These are phyloP conservation scores for Euphydryas editha DNA, from an alignment of 2,888 invertebrate genomes.

Conservation along the genomic window DNA sequence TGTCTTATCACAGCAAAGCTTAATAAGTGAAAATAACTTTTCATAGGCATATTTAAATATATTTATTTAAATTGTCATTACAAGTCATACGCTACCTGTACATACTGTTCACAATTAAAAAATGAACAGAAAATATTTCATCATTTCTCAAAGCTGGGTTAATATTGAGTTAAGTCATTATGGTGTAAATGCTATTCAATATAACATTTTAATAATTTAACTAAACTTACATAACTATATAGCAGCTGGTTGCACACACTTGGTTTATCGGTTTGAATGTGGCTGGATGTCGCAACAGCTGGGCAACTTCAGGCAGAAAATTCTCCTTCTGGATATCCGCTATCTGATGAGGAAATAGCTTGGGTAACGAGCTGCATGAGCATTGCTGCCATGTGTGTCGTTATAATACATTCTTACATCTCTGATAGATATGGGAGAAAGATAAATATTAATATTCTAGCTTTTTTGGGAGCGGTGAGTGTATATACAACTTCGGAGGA, in stretches of 20 bases:
- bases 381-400: slow-evolving; percentile 62
- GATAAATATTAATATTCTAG: slow-evolving; percentile 62
- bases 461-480: slow-evolving; percentile 73
- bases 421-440: slow-evolving; percentile 73
- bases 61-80: too few species aligned
- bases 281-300: slow-evolving; percentile 71
- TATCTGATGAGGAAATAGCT: slow-evolving; percentile 59
- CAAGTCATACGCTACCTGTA: too few species aligned
- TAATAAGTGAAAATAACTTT: too few species aligned
- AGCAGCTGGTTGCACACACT: slow-evolving; percentile 46
- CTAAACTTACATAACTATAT: not conserved
- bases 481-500: not conserved
- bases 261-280: slow-evolving; percentile 62
- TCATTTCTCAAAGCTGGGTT: too few species aligned
- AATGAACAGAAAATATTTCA: too few species aligned
- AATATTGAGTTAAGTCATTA: too few species aligned
- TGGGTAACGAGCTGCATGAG: slow-evolving; percentile 68
- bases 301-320: slow-evolving; percentile 56
- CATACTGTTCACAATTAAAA: too few species aligned
- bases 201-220: not conserved
- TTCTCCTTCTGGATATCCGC: slow-evolving; percentile 54
- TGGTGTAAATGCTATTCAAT: too few species aligned
- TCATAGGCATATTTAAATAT: too few species aligned
- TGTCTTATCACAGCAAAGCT: too few species aligned
- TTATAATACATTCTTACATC: slow-evolving; percentile 62